Percentiles rank a stretch among this genome's conserved stretches.
These are phyloP conservation scores for Strigamia crassipes DNA, from an alignment of 2,888 invertebrate species.

Conservation along the genomic window DNA sequence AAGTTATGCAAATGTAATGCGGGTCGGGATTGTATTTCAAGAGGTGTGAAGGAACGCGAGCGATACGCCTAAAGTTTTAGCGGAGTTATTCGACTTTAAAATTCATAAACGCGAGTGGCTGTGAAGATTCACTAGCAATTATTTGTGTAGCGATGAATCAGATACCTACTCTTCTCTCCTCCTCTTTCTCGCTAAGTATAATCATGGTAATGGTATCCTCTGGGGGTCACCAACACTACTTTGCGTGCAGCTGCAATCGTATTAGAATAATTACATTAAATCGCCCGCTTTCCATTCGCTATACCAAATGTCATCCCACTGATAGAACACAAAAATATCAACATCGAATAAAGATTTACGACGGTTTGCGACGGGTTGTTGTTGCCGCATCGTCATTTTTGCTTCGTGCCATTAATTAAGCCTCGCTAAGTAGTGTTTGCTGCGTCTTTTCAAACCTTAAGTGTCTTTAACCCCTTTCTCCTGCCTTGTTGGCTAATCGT, in stretches of 20 bases:
- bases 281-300: not conserved
- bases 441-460: not conserved
- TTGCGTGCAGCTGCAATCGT: conserved; percentile 1
- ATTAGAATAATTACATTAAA: conserved; percentile 26
- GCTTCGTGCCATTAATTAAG: conserved; percentile 1
- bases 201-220: conserved; percentile 34
- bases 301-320: not conserved
- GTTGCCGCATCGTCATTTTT: conserved; percentile 20
- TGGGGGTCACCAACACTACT: conserved; percentile 30
- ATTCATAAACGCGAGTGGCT: conserved; percentile 27
- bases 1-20: conserved; percentile 20
- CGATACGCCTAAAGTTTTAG: not conserved
- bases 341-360: not conserved
- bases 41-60: conserved; percentile 23
- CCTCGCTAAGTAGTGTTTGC: not conserved
- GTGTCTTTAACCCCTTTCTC: conserved; percentile 13
- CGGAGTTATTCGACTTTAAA: conserved; percentile 18
- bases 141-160: conserved; percentile 23
- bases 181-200: conserved; percentile 18
- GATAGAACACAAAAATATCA: not conserved
- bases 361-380: not conserved
- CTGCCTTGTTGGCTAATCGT: conserved; percentile 1
- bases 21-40: conserved; percentile 26
- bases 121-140: conserved; percentile 17
- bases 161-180: not conserved